Percentiles rank a stretch among this genome's conserved stretches.
Evolutionary conservation across 2,797 vertebrate species (phyloP).

Genomic region (Xerus rutilus): DNA sequence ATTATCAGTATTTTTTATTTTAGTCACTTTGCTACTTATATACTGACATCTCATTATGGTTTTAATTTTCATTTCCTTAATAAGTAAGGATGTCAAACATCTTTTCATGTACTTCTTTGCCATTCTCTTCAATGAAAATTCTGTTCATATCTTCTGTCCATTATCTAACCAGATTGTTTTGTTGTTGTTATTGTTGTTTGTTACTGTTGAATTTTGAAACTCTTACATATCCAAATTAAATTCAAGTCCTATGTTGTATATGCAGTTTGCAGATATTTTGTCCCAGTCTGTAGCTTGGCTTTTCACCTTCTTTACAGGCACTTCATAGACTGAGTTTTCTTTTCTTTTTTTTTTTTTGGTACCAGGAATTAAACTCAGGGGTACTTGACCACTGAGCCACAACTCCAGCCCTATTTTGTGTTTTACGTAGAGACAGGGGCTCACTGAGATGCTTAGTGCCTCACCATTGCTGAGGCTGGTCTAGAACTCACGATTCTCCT

Average conservation of each 20-base stretch:
- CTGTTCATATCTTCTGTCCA: not conserved
- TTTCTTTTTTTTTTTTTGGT: too few relatives aligned
- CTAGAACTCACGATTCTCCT: too few relatives aligned
- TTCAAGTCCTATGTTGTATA: not conserved
- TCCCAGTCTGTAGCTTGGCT: not conserved
- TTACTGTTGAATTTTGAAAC: not conserved
- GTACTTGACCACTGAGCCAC: too few relatives aligned
- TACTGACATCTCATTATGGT: not conserved
- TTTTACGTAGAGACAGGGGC: too few relatives aligned
- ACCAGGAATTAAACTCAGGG: too few relatives aligned
- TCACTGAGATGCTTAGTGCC: too few relatives aligned
- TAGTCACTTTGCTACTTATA: not conserved
- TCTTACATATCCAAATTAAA: not conserved
- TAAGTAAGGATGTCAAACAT: not conserved
- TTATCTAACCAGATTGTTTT: not conserved
- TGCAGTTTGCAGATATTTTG: not conserved
- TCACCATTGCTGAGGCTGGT: too few relatives aligned
- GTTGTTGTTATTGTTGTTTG: not conserved
- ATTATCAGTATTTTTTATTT: not conserved
- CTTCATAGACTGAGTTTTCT: not conserved
- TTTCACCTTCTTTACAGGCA: not conserved
- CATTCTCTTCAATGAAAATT: not conserved
- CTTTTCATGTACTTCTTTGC: not conserved
- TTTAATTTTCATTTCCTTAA: not conserved
- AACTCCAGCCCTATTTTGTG: too few relatives aligned